A percentile compares a stretch with the other conserved stretches of the same genome.
phyloP scores from a whole-genome alignment of 92 coral and sea anemone genomes.

The Parazoanthus darwini region DNA sequence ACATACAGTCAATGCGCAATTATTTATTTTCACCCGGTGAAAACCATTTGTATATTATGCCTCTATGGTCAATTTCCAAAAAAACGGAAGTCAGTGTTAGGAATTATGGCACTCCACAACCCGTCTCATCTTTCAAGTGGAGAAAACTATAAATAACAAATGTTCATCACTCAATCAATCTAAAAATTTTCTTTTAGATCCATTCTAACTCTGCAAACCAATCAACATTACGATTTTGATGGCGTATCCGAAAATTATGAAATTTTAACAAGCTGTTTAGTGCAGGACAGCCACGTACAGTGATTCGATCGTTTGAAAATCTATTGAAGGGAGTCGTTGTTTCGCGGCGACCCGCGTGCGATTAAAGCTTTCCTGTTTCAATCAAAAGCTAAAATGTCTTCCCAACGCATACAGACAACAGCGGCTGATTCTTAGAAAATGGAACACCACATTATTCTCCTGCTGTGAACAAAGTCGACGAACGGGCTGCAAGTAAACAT shows the following conservation, averaged over 20 bases:
- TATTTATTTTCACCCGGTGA: background rate
- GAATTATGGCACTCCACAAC: background rate
- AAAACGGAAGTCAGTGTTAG: background rate
- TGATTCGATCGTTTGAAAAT: background rate
- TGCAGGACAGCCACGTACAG: background rate
- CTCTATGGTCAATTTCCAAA: no score
- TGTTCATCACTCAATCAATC: background rate
- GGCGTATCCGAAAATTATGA: background rate
- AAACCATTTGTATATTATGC: background rate
- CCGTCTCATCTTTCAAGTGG: background rate
- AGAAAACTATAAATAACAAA: no score
- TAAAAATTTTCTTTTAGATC: background rate
- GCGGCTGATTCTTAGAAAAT: background rate
- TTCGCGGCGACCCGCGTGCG: background rate
- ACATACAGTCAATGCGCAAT: background rate
- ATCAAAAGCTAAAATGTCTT: background rate
- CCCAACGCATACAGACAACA: background rate
- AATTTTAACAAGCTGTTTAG: conserved; percentile 6
- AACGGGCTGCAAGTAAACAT: background rate
- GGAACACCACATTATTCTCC: background rate
- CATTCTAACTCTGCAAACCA: background rate
- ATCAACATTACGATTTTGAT: background rate
- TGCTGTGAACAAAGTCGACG: conserved; percentile 8
- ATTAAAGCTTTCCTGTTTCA: background rate
- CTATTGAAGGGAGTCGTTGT: background rate